Evolutionary conservation across 2,797 vertebrate genomes (phyloP), one percentile per base, ranked within the genome.

Genomic region (Rostrhamus sociabilis): DNA sequence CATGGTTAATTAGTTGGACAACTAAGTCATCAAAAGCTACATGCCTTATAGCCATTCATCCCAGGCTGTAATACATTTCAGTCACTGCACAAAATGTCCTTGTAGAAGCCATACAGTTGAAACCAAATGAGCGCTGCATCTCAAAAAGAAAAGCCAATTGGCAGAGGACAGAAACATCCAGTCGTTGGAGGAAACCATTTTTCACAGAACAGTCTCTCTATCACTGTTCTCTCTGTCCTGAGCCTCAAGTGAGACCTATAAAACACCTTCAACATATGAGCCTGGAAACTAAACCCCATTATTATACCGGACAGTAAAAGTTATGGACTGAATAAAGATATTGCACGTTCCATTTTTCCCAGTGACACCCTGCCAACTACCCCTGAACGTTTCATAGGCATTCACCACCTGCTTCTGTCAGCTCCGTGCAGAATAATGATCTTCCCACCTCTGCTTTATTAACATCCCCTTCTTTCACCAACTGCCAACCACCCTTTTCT

Each of bases 311-410:
- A 86, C 77, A 94, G 73, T 91, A 89, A 88, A 96, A 94, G 72
- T 89, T 95, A 96, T 73, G 77, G 86, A 86, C 92, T 66, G 86
- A 93, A 96, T 90, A 89, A 91, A 95, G 79, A 77, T 64, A 83
- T 31, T 36, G 36, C 55, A 63, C 71, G 62, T 92, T 66, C 74
- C 69, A 85, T 92, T 95, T 89, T 89, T 82, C 62, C 69, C 67
- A 40, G 31, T 76, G 80, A 92, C 71, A 89, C 11, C 4, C 20
- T 69, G 80, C 67, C 86, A 95, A 11, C 27, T 29, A 55, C 47
- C n/a, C 47, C 68, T 58, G 56, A 91, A 86, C 7, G 0, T 66
- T 87, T 50, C 84, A 79, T 17, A 85, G 67, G 55, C 36, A 47
- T 85, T 85, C 81, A 76, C 71, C 47, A 91, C 77, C 63, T 48